A percentile compares a stretch with the other conserved stretches of the same genome.
Conservation (phyloP, 2,888 invertebrate species). For the Chironomus riparius region DNA sequence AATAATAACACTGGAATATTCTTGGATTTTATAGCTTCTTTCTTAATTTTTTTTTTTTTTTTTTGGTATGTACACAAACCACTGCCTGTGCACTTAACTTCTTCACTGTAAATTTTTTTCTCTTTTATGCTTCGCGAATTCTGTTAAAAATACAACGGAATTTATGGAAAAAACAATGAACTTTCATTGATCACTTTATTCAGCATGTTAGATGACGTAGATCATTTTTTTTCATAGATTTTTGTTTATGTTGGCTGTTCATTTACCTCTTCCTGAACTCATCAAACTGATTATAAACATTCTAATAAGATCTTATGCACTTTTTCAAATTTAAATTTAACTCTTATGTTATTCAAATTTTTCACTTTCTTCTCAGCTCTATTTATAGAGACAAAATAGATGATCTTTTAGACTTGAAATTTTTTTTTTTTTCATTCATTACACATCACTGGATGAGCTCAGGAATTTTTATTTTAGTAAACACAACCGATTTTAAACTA, state of each 20-base stretch:
- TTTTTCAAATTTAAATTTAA: background rate
- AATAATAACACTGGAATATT: too few species aligned
- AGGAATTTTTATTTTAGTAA: too few species aligned
- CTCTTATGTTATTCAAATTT: background rate
- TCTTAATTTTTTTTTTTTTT: background rate
- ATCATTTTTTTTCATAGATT: background rate
- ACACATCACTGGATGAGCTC: too few species aligned
- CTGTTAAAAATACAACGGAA: background rate
- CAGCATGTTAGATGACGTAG: background rate
- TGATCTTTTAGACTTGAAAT: background rate
- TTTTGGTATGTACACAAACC: background rate
- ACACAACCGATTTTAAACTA: too few species aligned
- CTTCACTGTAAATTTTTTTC: background rate
- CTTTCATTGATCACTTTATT: background rate
- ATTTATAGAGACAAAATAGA: background rate
- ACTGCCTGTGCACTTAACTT: background rate
- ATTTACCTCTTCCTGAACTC: too few species aligned
- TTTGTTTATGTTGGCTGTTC: background rate
- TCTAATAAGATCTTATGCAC: background rate
- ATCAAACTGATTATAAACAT: background rate
- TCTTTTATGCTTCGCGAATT: slow-evolving; percentile 10
- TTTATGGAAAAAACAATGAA: background rate
- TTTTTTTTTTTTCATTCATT: background rate
- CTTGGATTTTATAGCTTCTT: too few species aligned
- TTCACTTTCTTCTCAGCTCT: background rate